Evolutionary conservation across 2,888 invertebrate species (phyloP).

Genomic region (Scotopteryx bipunctaria): DNA sequence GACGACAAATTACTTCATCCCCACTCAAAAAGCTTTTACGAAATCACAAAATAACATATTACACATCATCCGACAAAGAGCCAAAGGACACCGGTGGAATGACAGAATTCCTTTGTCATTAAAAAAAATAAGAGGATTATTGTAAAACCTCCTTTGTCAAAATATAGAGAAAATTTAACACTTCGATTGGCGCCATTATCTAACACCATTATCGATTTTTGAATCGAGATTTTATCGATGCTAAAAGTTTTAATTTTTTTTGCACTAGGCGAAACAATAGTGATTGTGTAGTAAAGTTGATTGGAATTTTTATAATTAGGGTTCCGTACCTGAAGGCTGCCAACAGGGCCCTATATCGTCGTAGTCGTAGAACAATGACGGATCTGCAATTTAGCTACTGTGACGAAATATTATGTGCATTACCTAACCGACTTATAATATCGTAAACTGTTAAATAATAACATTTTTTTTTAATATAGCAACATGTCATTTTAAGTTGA

Average conservation of each 20-base stretch:
- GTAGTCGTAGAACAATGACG: no score
- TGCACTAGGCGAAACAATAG: background rate
- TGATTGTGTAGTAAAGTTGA: no score
- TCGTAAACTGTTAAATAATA: no score
- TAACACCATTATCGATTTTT: conserved; percentile 29
- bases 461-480: no score
- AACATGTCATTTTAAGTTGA: no score
- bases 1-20: conserved; percentile 7
- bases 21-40: conserved; percentile 16
- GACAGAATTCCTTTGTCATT: conserved; percentile 43
- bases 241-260: background rate
- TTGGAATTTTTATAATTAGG: no score
- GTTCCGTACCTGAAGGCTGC: no score
- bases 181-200: conserved; percentile 65
- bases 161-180: conserved; percentile 66
- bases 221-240: conserved; percentile 27
- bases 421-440: no score
- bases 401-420: no score
- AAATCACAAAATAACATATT: conserved; percentile 24
- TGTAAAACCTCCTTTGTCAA: conserved; percentile 66
- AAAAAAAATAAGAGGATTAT: conserved; percentile 55
- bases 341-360: no score
- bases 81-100: conserved; percentile 39
- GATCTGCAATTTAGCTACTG: no score
- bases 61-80: conserved; percentile 38